phyloP scores from a whole-genome alignment of 2,888 invertebrate species.

The Hermodice carunculata region DNA sequence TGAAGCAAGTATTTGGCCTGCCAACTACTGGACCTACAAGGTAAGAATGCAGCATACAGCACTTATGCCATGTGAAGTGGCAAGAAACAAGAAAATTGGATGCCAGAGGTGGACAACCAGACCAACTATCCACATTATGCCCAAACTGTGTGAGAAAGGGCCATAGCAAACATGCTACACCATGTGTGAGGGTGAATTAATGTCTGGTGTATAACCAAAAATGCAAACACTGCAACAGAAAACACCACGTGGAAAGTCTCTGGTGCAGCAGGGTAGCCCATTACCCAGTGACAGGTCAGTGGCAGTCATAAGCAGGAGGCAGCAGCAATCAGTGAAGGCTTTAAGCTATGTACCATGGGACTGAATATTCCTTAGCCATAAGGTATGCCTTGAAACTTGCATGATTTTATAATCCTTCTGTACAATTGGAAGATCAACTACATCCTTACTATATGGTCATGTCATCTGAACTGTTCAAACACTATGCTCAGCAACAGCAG shows the following conservation, averaged over 20 bases:
- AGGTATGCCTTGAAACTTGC: constrained; percentile 45
- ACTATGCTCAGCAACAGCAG: too few species aligned
- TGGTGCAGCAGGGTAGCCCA: constrained; percentile 31
- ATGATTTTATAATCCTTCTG: constrained; percentile 43
- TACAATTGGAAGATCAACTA: too few species aligned
- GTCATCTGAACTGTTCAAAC: too few species aligned
- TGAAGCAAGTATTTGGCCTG: constrained; percentile 41
- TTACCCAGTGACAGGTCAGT: not conserved
- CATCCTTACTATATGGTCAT: too few species aligned
- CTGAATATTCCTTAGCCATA: constrained; percentile 45
- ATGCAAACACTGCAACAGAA: constrained; percentile 33
- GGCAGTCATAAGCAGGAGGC: not conserved
- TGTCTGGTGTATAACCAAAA: constrained; percentile 41
- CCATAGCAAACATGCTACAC: constrained; percentile 37
- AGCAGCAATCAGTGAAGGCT: not conserved
- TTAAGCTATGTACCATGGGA: constrained; percentile 23
- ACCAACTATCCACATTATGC: not conserved
- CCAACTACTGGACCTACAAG: constrained; percentile 27
- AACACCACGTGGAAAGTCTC: constrained; percentile 36
- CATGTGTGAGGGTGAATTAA: constrained; percentile 22
- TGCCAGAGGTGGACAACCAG: not conserved
- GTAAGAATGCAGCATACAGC: constrained; percentile 28
- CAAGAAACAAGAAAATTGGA: not conserved
- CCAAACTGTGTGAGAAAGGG: constrained; percentile 42
- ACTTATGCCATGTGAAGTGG: constrained; percentile 12